These are phyloP conservation scores for Cyprinodon diabolis DNA, from an alignment of 2,797 vertebrate species.

Conservation along the genomic window DNA sequence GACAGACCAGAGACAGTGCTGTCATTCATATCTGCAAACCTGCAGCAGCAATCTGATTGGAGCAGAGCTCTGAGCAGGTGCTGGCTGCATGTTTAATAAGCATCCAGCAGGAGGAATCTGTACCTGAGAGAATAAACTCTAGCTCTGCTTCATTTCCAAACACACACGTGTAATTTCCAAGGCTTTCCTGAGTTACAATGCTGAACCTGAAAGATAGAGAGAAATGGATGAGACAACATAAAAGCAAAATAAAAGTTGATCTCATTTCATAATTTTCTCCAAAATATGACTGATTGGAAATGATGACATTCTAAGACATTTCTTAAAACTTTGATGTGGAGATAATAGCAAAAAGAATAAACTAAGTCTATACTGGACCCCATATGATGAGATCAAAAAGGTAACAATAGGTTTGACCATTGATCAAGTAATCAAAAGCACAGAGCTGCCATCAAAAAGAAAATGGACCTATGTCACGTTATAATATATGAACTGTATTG, in stretches of 20 bases:
- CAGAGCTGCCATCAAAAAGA: too few species aligned
- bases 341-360: background rate
- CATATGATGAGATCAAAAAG: background rate
- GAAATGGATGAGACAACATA: background rate
- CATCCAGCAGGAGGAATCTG: background rate
- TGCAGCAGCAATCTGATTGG: background rate
- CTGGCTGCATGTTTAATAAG: background rate
- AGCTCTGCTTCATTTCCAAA: slow-evolving; percentile 62
- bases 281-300: background rate
- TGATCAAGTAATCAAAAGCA: too few species aligned
- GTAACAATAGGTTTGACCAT: too few species aligned
- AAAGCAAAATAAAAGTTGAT: background rate
- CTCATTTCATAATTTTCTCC: background rate
- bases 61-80: background rate
- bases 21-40: background rate
- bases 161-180: slow-evolving; percentile 77
- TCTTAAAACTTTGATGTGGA: background rate
- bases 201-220: slow-evolving; percentile 55
- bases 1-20: fast-evolving
- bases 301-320: background rate
- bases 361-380: background rate
- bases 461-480: too few species aligned
- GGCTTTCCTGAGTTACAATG: slow-evolving; percentile 53
- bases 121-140: slow-evolving; percentile 76
- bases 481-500: too few species aligned